Conservation (phyloP, 2,888 invertebrate genomes). For the Drosophila meridiana region DNA sequence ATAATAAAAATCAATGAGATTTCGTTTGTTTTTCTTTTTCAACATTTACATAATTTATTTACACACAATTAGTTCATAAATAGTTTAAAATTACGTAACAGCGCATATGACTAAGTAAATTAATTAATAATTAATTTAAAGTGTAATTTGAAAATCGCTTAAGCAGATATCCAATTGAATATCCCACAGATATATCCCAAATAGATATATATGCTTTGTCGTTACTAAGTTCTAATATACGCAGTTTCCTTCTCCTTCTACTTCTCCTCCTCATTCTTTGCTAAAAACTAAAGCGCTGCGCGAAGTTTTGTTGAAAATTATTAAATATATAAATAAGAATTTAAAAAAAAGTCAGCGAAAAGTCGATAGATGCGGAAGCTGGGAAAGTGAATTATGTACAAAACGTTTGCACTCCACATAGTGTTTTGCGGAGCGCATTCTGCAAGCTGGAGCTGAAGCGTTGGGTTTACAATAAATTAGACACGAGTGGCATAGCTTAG, state of each 20-base stretch:
- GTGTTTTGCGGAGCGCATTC: constrained; percentile 26
- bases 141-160: constrained; percentile 52
- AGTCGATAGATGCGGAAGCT: constrained; percentile 42
- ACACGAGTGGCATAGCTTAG: constrained; percentile 60
- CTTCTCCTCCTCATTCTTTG: constrained; percentile 1
- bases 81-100: constrained; percentile 81
- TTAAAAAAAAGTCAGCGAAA: constrained; percentile 26
- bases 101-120: constrained; percentile 80
- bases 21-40: constrained; percentile 17
- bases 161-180: constrained; percentile 43
- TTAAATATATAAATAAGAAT: constrained; percentile 58
- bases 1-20: neutral
- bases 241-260: constrained; percentile 13
- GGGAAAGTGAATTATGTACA: constrained; percentile 70
- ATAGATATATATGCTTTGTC: constrained; percentile 7
- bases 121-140: constrained; percentile 62
- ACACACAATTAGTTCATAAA: constrained; percentile 79
- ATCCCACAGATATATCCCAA: constrained; percentile 19
- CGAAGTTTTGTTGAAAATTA: constrained; percentile 49
- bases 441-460: constrained; percentile 33
- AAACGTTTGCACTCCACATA: constrained; percentile 52
- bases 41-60: constrained; percentile 78
- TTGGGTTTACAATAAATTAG: constrained; percentile 58
- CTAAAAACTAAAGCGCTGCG: constrained; percentile 39
- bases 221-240: constrained; percentile 44